phyloP scores from a whole-genome alignment of 2,888 invertebrate genomes.

The Scotopteryx bipunctaria region DNA sequence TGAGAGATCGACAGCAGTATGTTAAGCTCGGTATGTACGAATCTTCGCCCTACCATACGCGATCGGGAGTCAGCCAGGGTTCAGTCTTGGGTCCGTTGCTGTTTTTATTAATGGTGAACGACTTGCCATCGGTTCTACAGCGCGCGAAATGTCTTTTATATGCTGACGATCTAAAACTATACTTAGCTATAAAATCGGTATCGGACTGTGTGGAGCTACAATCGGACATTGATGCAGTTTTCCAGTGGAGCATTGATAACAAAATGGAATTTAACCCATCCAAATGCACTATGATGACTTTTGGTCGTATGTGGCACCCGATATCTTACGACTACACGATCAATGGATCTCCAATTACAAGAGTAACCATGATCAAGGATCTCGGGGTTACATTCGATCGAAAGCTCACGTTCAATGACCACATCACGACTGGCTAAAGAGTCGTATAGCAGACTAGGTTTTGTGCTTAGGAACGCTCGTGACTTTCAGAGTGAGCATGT shows the following conservation, averaged over 20 bases:
- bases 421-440: not conserved
- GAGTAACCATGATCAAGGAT: not conserved
- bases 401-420: not conserved
- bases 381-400: not conserved
- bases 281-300: slow-evolving; percentile 1
- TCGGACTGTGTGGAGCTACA: not conserved
- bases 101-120: not conserved
- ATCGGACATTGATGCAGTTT: not conserved
- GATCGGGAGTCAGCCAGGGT: not conserved
- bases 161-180: not conserved
- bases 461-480: not conserved
- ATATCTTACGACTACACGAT: not conserved
- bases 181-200: not conserved
- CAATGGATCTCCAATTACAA: not conserved
- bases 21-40: not conserved
- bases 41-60: not conserved
- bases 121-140: not conserved
- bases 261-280: not conserved
- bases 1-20: no score
- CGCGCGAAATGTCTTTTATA: not conserved
- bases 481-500: not conserved
- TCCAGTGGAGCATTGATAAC: not conserved
- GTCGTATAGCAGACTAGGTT: not conserved
- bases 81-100: not conserved
- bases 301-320: not conserved